These are phyloP conservation scores for Ceratina australensis DNA, from an alignment of 1,140 invertebrate genomes.

Conservation along the genomic window DNA sequence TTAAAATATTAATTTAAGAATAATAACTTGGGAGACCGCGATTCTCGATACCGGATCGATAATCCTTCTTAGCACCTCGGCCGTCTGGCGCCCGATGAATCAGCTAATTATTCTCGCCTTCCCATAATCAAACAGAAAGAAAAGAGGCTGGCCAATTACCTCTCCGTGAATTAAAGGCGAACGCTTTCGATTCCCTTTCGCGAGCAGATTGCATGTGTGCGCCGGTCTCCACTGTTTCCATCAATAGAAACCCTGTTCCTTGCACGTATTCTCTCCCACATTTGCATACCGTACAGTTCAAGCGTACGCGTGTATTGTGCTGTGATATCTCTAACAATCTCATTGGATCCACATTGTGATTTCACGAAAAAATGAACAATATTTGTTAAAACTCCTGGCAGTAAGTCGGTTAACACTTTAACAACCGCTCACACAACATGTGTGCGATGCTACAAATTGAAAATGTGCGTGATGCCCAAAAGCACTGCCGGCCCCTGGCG, in stretches of 20 bases:
- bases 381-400: no score
- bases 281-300: no score
- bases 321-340: background rate
- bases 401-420: no score
- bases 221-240: conserved; percentile 30
- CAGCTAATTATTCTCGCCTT: background rate
- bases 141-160: no score
- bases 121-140: background rate
- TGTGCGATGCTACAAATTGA: no score
- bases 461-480: no score
- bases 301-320: background rate
- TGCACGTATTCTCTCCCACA: background rate
- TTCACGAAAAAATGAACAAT: no score
- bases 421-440: no score
- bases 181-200: conserved; percentile 13
- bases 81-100: background rate
- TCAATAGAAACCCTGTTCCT: conserved; percentile 6
- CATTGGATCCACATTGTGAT: no score
- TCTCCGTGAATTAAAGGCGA: conserved; percentile 26
- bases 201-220: conserved; percentile 50
- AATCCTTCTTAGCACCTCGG: background rate
- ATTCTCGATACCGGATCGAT: background rate
- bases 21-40: background rate
- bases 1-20: background rate
- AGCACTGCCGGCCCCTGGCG: no score